These are phyloP conservation scores for Otus sunia DNA, from an alignment of 2,113 vertebrate genomes.

Conservation along the genomic window DNA sequence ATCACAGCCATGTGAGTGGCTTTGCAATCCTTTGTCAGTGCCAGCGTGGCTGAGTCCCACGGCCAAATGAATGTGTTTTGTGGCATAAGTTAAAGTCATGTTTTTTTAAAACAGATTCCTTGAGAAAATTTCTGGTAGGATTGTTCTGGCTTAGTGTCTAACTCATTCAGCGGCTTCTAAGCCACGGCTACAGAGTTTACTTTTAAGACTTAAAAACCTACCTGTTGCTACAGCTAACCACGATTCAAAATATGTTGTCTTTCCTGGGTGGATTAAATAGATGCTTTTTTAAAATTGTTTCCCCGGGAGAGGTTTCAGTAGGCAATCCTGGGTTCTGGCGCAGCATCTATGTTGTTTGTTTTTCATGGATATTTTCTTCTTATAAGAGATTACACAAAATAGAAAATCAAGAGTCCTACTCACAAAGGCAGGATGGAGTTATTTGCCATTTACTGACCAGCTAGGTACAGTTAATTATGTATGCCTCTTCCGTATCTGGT, in stretches of 20 bases:
- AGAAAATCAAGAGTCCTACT: not conserved
- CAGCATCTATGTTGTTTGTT: not conserved
- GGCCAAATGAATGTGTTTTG: not conserved
- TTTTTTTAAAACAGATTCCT: not conserved
- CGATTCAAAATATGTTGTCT: not conserved
- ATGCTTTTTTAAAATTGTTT: not conserved
- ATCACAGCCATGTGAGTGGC: too few relatives aligned
- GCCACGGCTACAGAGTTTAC: not conserved
- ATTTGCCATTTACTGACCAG: not conserved
- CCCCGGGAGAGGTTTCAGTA: not conserved
- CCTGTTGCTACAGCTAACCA: not conserved
- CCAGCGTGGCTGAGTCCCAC: not conserved
- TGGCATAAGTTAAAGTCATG: not conserved
- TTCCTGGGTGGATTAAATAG: not conserved
- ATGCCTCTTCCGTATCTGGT: not conserved
- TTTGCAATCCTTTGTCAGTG: not conserved
- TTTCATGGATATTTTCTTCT: not conserved
- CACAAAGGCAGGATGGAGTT: not conserved
- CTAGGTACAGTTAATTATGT: not conserved
- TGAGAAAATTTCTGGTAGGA: not conserved
- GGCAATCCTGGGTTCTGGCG: not conserved
- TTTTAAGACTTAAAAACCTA: not conserved
- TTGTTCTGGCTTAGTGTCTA: not conserved
- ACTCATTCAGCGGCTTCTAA: not conserved
- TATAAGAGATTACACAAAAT: not conserved